A percentile compares a stretch with the other conserved stretches of the same genome.
phyloP scores from a whole-genome alignment of 1,140 invertebrate species.

The Thalassaphorura encarpata region DNA sequence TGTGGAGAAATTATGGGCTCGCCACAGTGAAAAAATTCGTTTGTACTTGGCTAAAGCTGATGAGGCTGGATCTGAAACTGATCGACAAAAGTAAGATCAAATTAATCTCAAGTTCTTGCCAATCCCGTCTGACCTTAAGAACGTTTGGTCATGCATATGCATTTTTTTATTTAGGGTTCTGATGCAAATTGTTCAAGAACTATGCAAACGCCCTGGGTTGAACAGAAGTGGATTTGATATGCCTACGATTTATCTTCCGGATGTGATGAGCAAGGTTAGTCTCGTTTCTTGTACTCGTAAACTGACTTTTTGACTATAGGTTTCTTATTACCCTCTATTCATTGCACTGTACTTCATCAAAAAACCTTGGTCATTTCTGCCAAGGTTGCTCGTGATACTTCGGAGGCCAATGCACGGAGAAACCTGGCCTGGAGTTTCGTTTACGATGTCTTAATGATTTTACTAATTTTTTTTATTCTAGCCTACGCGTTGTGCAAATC shows the following conservation, averaged over 20 bases:
- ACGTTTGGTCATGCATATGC: not conserved
- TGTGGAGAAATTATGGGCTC: slow-evolving; percentile 47
- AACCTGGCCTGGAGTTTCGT: too few relatives aligned
- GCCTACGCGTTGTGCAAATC: slow-evolving; percentile 46
- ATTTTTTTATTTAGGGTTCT: slow-evolving; percentile 43
- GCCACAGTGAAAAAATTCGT: slow-evolving; percentile 46
- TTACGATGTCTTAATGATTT: not conserved
- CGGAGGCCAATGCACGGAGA: too few relatives aligned
- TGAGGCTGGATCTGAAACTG: slow-evolving; percentile 51
- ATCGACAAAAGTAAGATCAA: slow-evolving; percentile 37
- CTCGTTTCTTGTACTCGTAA: not conserved
- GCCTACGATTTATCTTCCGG: slow-evolving; percentile 52
- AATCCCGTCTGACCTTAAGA: not conserved
- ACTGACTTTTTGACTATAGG: too few relatives aligned
- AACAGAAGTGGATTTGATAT: slow-evolving; percentile 53
- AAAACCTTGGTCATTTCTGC: not conserved
- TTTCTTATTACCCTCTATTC: not conserved
- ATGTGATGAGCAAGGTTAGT: slow-evolving; percentile 10
- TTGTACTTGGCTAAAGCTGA: slow-evolving; percentile 53
- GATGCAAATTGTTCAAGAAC: slow-evolving; percentile 56
- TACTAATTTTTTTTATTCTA: slow-evolving; percentile 28
- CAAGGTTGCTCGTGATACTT: too few relatives aligned
- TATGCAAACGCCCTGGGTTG: slow-evolving; percentile 50
- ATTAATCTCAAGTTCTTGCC: not conserved
- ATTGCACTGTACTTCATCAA: not conserved